Evolutionary conservation across 2,888 invertebrate genomes (phyloP), one percentile per base, ranked within the genome.

Genomic region (Drosophila vallismaia): DNA sequence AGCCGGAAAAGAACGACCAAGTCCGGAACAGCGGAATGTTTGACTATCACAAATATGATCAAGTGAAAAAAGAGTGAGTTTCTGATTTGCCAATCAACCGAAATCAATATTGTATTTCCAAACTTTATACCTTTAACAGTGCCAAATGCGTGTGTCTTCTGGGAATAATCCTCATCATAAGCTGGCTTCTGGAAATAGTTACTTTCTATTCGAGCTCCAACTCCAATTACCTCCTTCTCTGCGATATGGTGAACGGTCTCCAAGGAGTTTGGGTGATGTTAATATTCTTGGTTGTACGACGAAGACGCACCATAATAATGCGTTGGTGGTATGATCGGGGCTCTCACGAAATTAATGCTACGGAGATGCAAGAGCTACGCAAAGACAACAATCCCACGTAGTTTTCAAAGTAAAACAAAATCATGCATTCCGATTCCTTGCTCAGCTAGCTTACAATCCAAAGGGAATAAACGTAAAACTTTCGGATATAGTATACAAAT

Each of bases 111-210:
- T 8, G 4, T n/a, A 19, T 7, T 45, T 26, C 12, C 46, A 14
- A 19, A 38, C 4, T 1, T 7, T 19, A 36, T 33, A 9, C 24
- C n/a, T 19, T 42, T 2, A 40, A 12, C 51, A 92, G 92, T 58
- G 89, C 91, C 19, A 91, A 89, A 67, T 91, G 91, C 67, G 89
- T 91, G 0, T 87, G 89, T 26, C 76, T 94, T 40, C 92, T 95
- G 5, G 94, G 94, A 57, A 92, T 94, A 67, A 93, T 95, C 70
- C 94, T 95, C 93, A 94, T 95, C 0, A 91, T 95, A 7, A 94
- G 94, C 52, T 95, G 95, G 95, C 92, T 94, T 31, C 92, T 95
- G 89, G 95, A 95, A 89, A 92, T 95, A 72, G 93, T 95, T 0
- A 95, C 95, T 0, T 95, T 52, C 52, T 92, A 92, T 89, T 90